These are phyloP conservation scores for Dioctria rufipes DNA, from an alignment of 2,888 invertebrate genomes.

Conservation along the genomic window DNA sequence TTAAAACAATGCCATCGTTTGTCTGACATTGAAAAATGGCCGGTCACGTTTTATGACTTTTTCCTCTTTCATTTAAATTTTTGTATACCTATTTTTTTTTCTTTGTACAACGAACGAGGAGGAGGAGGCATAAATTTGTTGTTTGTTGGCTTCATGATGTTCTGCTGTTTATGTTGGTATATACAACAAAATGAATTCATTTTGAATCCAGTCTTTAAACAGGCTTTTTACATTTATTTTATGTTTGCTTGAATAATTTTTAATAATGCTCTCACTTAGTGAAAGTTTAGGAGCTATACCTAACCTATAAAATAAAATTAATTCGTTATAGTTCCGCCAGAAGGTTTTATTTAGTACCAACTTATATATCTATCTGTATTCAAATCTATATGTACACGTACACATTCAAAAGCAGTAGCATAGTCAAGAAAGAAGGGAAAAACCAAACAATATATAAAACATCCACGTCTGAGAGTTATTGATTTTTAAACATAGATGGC, in stretches of 20 bases:
- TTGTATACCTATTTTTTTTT: not conserved
- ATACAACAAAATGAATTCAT: not conserved
- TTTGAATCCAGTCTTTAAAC: not conserved
- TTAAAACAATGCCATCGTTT: constrained; percentile 63
- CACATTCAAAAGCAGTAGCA: not conserved
- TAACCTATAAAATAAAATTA: not conserved
- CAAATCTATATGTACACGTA: no score
- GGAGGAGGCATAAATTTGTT: no score
- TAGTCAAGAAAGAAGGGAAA: constrained; percentile 13
- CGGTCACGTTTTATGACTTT: constrained; percentile 70
- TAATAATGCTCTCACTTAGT: not conserved
- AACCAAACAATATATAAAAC: constrained; percentile 55
- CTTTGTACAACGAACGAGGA: no score
- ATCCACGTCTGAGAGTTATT: constrained; percentile 59
- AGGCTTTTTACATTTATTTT: constrained; percentile 3
- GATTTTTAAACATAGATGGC: constrained; percentile 58
- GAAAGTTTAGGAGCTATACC: not conserved
- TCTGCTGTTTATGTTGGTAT: no score
- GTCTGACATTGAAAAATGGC: constrained; percentile 72
- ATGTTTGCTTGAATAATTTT: not conserved
- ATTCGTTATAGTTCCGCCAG: not conserved
- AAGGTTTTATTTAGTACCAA: no score
- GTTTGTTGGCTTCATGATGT: no score
- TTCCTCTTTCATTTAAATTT: constrained; percentile 50
- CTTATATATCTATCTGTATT: no score